Conservation (phyloP, 2,888 invertebrate genomes). For the Linnaemya tessellans region DNA sequence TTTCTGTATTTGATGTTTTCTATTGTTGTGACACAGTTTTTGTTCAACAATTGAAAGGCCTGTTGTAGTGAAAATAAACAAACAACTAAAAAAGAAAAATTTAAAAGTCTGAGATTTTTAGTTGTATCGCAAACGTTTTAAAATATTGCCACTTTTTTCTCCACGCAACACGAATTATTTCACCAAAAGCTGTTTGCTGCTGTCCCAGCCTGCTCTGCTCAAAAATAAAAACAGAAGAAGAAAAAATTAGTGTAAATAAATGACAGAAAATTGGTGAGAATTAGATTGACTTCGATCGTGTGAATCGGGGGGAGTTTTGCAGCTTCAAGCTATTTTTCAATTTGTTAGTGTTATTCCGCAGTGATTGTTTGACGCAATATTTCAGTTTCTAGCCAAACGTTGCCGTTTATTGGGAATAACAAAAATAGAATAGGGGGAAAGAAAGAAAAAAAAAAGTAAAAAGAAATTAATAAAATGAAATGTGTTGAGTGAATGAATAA, state of each 20-base stretch:
- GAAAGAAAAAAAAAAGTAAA: not conserved
- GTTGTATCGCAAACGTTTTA: conserved; percentile 58
- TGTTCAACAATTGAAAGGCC: conserved; percentile 52
- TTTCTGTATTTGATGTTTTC: conserved; percentile 32
- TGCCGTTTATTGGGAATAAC: not conserved
- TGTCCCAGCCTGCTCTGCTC: not conserved
- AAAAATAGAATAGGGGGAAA: too few species aligned
- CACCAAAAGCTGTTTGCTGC: conserved; percentile 19
- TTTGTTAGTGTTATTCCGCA: conserved; percentile 27
- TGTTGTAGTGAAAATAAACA: conserved; percentile 18
- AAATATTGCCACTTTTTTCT: conserved; percentile 20
- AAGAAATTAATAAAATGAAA: not conserved
- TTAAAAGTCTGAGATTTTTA: conserved; percentile 6
- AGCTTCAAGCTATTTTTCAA: conserved; percentile 18
- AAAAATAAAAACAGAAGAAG: too few species aligned
- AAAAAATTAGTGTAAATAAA: conserved; percentile 5
- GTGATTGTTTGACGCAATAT: conserved; percentile 51
- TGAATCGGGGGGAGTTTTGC: not conserved
- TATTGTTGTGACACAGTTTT: conserved; percentile 59
- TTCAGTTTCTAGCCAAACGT: conserved; percentile 15
- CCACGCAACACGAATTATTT: conserved; percentile 22
- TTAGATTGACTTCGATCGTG: not conserved
- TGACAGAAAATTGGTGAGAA: not conserved
- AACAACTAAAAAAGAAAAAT: too few species aligned
- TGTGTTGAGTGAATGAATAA: conserved; percentile 38